phyloP scores from a whole-genome alignment of 2,888 invertebrate species.

The Cantharis rufa region DNA sequence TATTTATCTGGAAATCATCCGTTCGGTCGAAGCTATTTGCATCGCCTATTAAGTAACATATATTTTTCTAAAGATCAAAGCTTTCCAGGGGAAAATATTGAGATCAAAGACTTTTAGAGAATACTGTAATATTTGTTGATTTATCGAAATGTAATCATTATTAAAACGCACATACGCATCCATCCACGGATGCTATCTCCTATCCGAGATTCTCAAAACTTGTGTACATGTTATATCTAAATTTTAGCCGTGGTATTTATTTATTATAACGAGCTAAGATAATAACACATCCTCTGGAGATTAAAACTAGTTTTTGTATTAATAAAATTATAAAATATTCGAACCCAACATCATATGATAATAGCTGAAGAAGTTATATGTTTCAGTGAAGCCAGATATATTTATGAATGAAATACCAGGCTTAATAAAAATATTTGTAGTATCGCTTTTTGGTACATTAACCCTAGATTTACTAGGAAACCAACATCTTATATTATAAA shows the following conservation, averaged over 20 bases:
- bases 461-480: background rate
- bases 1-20: background rate
- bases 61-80: conserved; percentile 2
- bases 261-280: background rate
- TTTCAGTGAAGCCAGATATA: background rate
- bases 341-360: background rate
- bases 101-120: background rate
- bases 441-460: background rate
- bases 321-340: background rate
- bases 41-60: background rate
- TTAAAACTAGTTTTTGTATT: background rate
- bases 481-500: background rate
- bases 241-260: background rate
- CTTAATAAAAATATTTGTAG: conserved; percentile 1
- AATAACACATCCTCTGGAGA: background rate
- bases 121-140: conserved; percentile 1
- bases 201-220: background rate
- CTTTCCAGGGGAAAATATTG: background rate
- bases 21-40: background rate
- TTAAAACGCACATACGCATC: background rate
- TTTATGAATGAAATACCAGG: conserved; percentile 2
- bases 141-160: background rate
- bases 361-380: conserved; percentile 1
- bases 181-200: background rate
- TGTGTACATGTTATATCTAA: background rate